These are phyloP conservation scores for Philantomba maxwellii DNA, from an alignment of 2,113 vertebrate genomes.

Conservation along the genomic window DNA sequence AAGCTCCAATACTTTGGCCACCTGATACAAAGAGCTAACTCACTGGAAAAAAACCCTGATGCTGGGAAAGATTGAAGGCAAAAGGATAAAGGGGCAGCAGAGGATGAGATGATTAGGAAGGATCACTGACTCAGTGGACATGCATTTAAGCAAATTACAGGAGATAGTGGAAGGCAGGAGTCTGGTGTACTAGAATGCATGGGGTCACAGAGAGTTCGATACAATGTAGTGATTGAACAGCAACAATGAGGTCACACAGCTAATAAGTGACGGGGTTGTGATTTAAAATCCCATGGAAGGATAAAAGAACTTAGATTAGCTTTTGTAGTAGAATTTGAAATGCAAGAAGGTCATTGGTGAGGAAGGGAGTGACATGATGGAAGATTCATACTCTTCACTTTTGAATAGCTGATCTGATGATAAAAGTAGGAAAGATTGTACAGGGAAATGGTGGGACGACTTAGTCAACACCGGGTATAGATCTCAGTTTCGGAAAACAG, in stretches of 20 bases:
- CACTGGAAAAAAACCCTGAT: not conserved
- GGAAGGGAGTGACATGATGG: not conserved
- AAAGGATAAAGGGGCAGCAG: not conserved
- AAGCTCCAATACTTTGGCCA: not conserved
- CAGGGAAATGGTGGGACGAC: not conserved
- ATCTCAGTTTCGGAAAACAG: not conserved
- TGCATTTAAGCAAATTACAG: not conserved
- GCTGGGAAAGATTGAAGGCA: not conserved
- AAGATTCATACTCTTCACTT: not conserved
- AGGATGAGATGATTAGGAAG: not conserved
- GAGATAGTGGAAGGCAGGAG: not conserved
- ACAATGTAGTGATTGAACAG: not conserved
- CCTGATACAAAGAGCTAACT: not conserved
- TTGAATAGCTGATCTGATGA: not conserved
- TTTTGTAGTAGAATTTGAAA: not conserved
- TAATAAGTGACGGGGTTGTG: not conserved
- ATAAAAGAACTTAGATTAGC: not conserved
- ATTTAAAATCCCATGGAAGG: not conserved
- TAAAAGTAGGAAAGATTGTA: not conserved
- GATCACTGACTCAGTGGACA: not conserved
- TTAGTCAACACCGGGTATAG: not conserved
- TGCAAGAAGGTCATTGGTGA: not conserved
- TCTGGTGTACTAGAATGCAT: not conserved
- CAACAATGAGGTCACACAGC: not conserved
- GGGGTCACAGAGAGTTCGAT: not conserved